phyloP scores from a whole-genome alignment of 2,113 vertebrate species.

The Sitta europaea region DNA sequence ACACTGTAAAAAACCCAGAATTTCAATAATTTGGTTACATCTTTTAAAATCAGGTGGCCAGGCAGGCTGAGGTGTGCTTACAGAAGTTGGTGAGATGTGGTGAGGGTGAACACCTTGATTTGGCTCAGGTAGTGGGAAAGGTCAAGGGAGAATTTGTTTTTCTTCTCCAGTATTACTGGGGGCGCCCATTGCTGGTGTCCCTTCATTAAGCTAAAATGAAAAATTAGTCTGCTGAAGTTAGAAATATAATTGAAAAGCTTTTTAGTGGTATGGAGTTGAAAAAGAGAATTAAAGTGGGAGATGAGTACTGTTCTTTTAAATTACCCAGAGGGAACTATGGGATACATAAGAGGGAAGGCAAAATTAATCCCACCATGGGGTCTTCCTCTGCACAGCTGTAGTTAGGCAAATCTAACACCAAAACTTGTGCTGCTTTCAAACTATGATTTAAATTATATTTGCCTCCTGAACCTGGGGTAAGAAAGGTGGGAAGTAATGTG shows the following conservation, averaged over 20 bases:
- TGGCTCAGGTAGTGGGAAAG: background rate
- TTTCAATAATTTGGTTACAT: background rate
- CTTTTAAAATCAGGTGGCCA: background rate
- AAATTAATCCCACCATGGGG: background rate
- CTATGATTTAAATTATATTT: background rate
- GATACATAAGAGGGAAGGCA: background rate
- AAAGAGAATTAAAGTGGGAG: background rate
- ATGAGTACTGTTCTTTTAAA: background rate
- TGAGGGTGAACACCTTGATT: background rate
- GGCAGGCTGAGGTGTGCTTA: background rate
- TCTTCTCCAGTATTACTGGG: accelerated
- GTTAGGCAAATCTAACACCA: background rate
- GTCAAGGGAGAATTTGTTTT: background rate
- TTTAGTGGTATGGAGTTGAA: background rate
- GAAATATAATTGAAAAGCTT: background rate
- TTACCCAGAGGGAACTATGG: background rate
- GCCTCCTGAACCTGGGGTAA: background rate
- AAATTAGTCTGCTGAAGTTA: background rate
- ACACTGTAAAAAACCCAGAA: background rate
- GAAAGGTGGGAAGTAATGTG: background rate
- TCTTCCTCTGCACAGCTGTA: background rate
- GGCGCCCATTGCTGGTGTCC: background rate
- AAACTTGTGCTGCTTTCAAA: background rate
- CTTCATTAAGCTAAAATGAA: background rate
- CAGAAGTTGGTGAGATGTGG: background rate